A percentile compares a stretch with the other conserved stretches of the same genome.
These are phyloP conservation scores for Myrmophylax atrothorax DNA, from an alignment of 2,113 vertebrate genomes.

Conservation along the genomic window DNA sequence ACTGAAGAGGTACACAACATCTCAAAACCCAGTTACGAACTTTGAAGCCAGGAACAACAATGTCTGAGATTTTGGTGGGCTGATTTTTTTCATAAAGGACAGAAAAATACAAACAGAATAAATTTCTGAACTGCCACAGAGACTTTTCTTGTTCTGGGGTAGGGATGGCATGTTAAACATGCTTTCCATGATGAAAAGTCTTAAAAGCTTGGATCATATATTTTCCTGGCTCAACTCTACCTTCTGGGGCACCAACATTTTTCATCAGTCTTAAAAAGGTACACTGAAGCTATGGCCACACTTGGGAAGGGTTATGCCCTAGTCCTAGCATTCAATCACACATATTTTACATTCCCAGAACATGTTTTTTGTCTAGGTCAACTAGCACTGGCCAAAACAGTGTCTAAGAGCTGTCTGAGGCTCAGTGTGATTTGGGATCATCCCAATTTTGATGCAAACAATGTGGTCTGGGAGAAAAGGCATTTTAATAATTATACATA, in stretches of 20 bases:
- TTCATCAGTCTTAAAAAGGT: background rate
- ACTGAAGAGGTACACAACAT: background rate
- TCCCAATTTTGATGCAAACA: background rate
- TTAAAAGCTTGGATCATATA: background rate
- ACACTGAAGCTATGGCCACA: background rate
- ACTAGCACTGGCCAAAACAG: background rate
- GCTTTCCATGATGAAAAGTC: background rate
- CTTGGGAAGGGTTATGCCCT: background rate
- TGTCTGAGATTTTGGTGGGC: background rate
- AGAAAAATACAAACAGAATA: background rate
- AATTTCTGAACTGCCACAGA: background rate
- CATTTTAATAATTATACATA: background rate
- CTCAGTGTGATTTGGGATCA: background rate
- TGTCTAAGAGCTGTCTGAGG: background rate
- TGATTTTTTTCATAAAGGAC: background rate
- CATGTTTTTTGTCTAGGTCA: background rate
- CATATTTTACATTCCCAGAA: background rate
- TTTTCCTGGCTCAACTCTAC: background rate
- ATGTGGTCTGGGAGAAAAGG: background rate
- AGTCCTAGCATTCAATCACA: background rate
- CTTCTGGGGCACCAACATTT: background rate
- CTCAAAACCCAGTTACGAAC: background rate
- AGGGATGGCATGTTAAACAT: background rate
- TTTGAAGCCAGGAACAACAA: background rate
- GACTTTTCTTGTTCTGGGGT: background rate